Conservation (phyloP, 2,797 vertebrate species). For the Nothura maculosa region DNA sequence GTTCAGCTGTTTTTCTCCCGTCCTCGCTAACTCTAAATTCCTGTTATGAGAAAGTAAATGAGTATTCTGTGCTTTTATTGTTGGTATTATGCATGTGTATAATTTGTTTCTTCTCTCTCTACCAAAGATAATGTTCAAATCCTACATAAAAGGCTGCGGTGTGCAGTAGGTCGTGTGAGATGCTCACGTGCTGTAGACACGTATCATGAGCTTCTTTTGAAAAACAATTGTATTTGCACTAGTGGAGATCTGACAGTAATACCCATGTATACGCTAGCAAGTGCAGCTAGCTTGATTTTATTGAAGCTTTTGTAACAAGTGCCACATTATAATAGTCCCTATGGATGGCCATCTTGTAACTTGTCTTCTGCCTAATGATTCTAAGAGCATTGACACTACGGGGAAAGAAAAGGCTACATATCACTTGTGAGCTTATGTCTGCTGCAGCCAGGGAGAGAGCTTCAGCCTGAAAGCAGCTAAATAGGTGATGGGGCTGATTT, state of each 20-base stretch:
- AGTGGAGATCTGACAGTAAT: background rate
- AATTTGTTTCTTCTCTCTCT: background rate
- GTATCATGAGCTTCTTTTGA: background rate
- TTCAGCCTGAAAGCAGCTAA: background rate
- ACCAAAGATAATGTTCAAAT: background rate
- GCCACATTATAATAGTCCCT: background rate
- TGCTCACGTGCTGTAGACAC: fast-evolving
- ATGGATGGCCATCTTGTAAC: fast-evolving
- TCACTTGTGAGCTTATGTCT: fast-evolving
- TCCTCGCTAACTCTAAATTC: background rate
- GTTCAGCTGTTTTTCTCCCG: background rate
- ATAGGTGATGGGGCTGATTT: fast-evolving
- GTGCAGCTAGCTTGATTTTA: background rate
- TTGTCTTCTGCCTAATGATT: background rate
- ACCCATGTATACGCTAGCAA: fast-evolving
- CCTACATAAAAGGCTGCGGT: background rate
- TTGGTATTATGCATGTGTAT: background rate
- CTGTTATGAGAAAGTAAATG: background rate
- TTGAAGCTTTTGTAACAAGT: background rate
- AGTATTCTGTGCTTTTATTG: background rate
- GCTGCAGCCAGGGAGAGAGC: background rate
- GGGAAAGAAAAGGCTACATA: background rate
- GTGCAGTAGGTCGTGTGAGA: background rate
- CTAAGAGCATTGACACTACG: background rate
- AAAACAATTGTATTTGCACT: background rate